phyloP scores from a whole-genome alignment of 2,888 invertebrate genomes.

The Hypomecis punctinalis region DNA sequence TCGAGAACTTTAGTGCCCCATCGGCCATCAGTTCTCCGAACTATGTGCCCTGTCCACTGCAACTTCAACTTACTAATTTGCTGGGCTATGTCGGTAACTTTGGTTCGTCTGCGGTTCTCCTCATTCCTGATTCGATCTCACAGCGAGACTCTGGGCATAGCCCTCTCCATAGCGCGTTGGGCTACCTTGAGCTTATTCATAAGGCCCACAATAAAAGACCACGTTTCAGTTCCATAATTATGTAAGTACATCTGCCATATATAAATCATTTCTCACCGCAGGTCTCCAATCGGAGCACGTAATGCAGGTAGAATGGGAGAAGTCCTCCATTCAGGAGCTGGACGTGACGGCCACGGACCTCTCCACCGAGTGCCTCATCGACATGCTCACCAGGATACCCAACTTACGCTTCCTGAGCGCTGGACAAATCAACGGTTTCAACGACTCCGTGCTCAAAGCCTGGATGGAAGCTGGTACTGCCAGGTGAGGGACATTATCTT shows the following conservation, averaged over 20 bases:
- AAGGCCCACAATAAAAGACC: too few relatives aligned
- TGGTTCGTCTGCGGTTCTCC: too few relatives aligned
- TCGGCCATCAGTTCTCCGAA: too few relatives aligned
- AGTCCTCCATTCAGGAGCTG: slow-evolving; percentile 95
- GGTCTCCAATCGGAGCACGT: slow-evolving; percentile 96
- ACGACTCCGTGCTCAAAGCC: slow-evolving; percentile 96
- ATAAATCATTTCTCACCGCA: slow-evolving; percentile 60
- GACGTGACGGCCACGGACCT: slow-evolving; percentile 99
- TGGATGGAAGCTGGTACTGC: slow-evolving; percentile 95
- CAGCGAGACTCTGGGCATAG: too few relatives aligned
- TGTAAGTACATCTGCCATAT: background rate
- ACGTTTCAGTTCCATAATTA: too few relatives aligned
- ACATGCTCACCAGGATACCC: slow-evolving; percentile 95
- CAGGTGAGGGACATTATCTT: slow-evolving; percentile 62
- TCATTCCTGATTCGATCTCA: too few relatives aligned
- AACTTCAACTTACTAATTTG: too few relatives aligned
- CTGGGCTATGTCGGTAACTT: too few relatives aligned
- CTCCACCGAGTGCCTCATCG: slow-evolving; percentile 96
- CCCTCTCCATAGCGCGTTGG: too few relatives aligned
- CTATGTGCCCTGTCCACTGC: too few relatives aligned
- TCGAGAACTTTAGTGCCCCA: too few relatives aligned
- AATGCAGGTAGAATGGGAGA: slow-evolving; percentile 99
- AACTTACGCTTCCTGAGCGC: slow-evolving; percentile 95
- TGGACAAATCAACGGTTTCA: slow-evolving; percentile 99
- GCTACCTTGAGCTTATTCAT: too few relatives aligned